Evolutionary conservation across 37 sponge, comb jelly and placozoan genomes (phyloP).

Genomic region (Haliclona indistincta): DNA sequence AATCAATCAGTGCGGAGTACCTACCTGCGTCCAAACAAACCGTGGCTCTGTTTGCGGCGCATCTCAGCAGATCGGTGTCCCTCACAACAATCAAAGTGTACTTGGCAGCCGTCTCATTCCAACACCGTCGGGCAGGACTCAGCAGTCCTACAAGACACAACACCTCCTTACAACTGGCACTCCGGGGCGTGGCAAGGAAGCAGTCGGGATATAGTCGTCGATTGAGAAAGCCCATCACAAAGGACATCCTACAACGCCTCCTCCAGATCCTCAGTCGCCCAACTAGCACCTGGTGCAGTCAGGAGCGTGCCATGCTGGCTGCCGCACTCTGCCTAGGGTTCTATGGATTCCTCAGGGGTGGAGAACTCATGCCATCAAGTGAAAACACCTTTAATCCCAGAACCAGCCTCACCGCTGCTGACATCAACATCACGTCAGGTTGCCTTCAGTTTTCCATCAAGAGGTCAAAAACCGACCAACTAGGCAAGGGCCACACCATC

Average conservation of each 20-base stretch:
- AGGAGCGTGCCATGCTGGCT: neutral
- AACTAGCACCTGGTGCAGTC: neutral
- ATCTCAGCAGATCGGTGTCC: conserved; percentile 4
- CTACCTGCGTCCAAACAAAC: neutral
- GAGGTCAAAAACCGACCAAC: conserved; percentile 33
- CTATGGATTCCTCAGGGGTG: conserved; percentile 1
- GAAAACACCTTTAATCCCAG: no score
- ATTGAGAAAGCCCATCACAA: neutral
- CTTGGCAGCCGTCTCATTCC: conserved; percentile 2
- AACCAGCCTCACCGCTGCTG: no score
- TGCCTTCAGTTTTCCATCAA: no score
- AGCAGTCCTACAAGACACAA: neutral
- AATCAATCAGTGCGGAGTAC: neutral
- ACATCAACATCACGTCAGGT: no score
- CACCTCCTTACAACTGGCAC: neutral
- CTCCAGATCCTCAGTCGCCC: neutral
- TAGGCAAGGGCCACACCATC: conserved; percentile 10
- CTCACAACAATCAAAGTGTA: neutral
- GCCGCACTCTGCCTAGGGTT: neutral
- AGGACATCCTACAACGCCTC: neutral
- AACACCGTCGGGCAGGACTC: neutral
- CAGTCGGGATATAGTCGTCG: neutral
- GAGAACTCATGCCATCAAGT: no score
- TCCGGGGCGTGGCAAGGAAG: neutral
- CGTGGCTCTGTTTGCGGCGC: neutral